phyloP scores from a whole-genome alignment of 2,113 vertebrate genomes.

The pig (Sus scrofa) region DNA sequence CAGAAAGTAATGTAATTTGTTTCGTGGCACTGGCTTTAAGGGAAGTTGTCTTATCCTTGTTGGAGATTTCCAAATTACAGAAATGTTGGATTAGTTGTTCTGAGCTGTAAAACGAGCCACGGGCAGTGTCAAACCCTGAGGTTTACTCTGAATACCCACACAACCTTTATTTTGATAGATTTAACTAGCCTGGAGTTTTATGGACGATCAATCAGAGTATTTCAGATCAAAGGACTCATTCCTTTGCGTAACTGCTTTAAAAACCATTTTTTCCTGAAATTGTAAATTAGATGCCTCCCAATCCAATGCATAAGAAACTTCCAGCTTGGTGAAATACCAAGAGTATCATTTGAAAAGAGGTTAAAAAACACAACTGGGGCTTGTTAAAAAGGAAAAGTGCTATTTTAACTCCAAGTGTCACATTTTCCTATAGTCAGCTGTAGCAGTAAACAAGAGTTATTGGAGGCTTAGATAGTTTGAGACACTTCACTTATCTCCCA shows the following conservation, averaged over 20 bases:
- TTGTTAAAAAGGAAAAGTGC: slow-evolving; percentile 43
- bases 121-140: background rate
- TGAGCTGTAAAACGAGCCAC: background rate
- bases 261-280: background rate
- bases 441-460: slow-evolving; percentile 68
- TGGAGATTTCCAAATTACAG: background rate
- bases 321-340: slow-evolving; percentile 30
- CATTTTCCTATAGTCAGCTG: slow-evolving; percentile 54
- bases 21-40: background rate
- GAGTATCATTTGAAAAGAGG: slow-evolving; percentile 51
- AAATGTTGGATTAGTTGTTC: background rate
- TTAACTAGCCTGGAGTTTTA: slow-evolving; percentile 40
- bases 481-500: slow-evolving; percentile 65
- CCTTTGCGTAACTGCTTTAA: slow-evolving; percentile 65
- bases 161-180: slow-evolving; percentile 31
- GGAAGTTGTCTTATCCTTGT: background rate
- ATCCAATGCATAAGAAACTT: slow-evolving; percentile 55
- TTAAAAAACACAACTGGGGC: slow-evolving; percentile 53
- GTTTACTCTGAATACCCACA: background rate
- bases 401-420: background rate
- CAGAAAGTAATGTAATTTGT: background rate
- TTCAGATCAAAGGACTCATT: slow-evolving; percentile 56
- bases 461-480: slow-evolving; percentile 50
- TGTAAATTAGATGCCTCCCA: background rate
- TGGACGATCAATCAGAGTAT: slow-evolving; percentile 43